Base-by-base conservation (phyloP, 2,888 invertebrate genomes). In the Conops quadrifasciatus region DNA sequence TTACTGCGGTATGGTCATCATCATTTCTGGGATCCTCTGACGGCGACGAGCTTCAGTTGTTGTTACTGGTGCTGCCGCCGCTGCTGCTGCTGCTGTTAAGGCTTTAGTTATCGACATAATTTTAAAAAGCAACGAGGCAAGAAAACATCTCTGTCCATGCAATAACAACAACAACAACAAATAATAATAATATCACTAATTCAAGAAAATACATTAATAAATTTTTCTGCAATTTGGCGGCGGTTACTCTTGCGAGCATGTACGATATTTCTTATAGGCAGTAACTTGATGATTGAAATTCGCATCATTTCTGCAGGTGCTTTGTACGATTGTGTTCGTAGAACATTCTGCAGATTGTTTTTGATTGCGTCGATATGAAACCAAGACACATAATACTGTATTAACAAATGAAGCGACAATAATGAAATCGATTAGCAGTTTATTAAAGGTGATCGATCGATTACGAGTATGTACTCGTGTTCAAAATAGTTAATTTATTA, bases 111-210 rank as follows among this genome's bases (percentile, higher is more conserved):
- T 58, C 58, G 58, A 28, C 58, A 28, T 26, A 58, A 58, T 24
- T 58, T 28, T 58, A 5, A 58, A 24, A 4, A 58, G 26, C 2
- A 66, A 30, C 7, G 15, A 51, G 30, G 19, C 9, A 30, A 66
- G 0, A 51, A 24, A 28, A 49, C 64, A 24, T 16, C 51, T 15
- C 30, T n/a, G 60, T 60, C 16, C 3, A 3, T 2, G 7, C 60
- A 56, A 24, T 26, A 13, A 28, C 15, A 15, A 65, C 19, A 53
- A 67, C 36, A 56, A 56, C 43, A 66, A 56, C n/a, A 51, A 65
- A 36, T 26, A 59, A 43, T 47, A 68, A 68, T 62, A 30, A 68
- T 68, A 68, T 62, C 68, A 62, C 68, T 68, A 51, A 68, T 62
- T 68, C 36, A 51, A 49, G 60, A 30, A 49, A 68, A 30, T 24